Conservation (phyloP, 2,797 vertebrate genomes). For the Rhynchonycteris naso region DNA sequence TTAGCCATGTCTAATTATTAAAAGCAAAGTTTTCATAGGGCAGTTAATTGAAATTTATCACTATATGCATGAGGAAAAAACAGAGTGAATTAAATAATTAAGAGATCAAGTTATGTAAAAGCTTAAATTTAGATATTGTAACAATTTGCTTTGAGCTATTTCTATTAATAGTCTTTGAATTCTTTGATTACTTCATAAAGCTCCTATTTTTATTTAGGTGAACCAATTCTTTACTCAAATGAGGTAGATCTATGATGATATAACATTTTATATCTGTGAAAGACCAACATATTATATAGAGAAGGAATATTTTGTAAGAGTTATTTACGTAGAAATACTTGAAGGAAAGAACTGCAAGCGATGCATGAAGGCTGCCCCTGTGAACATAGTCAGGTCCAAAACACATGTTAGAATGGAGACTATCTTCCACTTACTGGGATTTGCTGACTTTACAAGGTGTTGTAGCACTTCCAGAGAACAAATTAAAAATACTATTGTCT, state of each 20-base stretch:
- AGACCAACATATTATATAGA: neutral
- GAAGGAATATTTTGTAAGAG: neutral
- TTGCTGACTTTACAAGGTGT: neutral
- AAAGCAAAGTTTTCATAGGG: neutral
- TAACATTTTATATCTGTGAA: neutral
- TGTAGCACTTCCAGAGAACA: neutral
- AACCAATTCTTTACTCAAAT: neutral
- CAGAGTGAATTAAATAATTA: neutral
- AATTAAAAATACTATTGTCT: neutral
- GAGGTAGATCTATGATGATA: neutral
- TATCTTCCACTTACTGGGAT: neutral
- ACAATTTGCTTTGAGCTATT: neutral
- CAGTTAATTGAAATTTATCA: slow-evolving; percentile 12
- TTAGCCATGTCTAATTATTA: slow-evolving; percentile 10
- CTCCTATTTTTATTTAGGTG: neutral
- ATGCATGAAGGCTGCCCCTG: neutral
- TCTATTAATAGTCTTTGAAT: neutral
- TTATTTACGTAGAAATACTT: neutral
- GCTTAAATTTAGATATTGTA: neutral
- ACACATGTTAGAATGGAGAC: neutral
- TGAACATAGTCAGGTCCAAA: neutral
- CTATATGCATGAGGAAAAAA: neutral
- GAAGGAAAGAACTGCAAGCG: neutral
- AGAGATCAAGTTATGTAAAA: neutral
- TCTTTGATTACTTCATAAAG: neutral